phyloP scores from a whole-genome alignment of 2,113 vertebrate genomes.

The Brevimyrus niger region DNA sequence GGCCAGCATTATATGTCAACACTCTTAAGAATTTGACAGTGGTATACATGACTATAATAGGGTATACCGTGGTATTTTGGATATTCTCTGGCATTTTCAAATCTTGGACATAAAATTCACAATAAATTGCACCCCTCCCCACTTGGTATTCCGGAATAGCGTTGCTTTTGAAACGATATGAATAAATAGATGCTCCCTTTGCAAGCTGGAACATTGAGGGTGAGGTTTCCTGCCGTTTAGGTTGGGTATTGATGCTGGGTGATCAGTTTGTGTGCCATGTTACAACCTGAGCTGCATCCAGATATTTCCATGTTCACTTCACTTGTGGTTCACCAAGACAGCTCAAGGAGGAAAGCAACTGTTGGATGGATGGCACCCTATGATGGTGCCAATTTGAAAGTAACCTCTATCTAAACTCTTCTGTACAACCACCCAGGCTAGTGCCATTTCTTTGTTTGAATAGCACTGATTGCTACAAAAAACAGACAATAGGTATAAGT shows the following conservation, averaged over 20 bases:
- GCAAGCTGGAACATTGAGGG: neutral
- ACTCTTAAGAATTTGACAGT: neutral
- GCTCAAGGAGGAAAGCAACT: neutral
- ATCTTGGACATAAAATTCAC: neutral
- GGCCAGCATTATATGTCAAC: neutral
- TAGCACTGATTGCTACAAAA: neutral
- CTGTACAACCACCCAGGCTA: neutral
- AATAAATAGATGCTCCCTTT: neutral
- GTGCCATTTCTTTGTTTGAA: neutral
- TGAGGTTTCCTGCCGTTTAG: neutral
- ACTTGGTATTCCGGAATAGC: neutral
- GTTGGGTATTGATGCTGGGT: neutral
- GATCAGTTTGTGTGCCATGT: neutral
- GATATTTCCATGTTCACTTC: neutral
- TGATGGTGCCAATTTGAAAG: neutral
- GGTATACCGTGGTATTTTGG: neutral
- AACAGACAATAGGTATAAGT: neutral
- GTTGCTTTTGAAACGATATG: neutral
- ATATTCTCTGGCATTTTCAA: neutral
- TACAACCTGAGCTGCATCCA: neutral
- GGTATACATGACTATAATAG: neutral
- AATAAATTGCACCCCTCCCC: neutral
- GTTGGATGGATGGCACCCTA: neutral
- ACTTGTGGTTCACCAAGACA: neutral
- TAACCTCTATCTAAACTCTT: neutral